phyloP scores from a whole-genome alignment of 2,797 vertebrate species.

The Varecia variegata region DNA sequence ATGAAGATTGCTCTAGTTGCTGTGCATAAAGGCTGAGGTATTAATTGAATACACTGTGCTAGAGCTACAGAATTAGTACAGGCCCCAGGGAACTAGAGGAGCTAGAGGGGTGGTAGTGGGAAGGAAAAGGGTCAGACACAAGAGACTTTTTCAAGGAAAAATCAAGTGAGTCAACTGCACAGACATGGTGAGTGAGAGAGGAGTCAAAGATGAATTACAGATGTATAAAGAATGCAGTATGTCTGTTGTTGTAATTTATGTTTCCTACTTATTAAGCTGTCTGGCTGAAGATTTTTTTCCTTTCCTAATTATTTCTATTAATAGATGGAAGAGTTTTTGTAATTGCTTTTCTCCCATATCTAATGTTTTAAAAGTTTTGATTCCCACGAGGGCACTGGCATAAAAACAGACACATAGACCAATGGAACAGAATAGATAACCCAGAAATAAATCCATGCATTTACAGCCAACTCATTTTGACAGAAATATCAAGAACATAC shows the following conservation, averaged over 20 bases:
- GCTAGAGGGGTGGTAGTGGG: background rate
- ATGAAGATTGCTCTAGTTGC: background rate
- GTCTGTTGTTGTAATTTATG: background rate
- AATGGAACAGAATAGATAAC: background rate
- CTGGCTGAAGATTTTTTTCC: background rate
- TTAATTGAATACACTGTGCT: background rate
- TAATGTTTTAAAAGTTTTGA: constrained; percentile 9
- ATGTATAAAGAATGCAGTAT: background rate
- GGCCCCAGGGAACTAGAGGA: background rate
- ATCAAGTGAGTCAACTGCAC: constrained; percentile 13
- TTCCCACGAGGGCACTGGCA: background rate
- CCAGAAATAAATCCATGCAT: background rate
- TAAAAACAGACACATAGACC: background rate
- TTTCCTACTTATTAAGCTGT: constrained; percentile 19
- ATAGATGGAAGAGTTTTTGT: background rate
- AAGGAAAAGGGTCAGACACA: background rate
- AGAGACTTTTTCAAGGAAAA: constrained; percentile 19
- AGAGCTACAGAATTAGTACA: background rate
- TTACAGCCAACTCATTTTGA: background rate
- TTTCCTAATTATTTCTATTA: constrained; percentile 8
- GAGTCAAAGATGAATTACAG: constrained; percentile 15
- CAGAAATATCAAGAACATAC: background rate
- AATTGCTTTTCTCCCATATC: background rate
- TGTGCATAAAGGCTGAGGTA: background rate
- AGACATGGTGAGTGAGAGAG: background rate